Evolutionary conservation across 1,140 invertebrate species (phyloP), one percentile per base, ranked within the genome.

Genomic region (Dysdera silvatica): DNA sequence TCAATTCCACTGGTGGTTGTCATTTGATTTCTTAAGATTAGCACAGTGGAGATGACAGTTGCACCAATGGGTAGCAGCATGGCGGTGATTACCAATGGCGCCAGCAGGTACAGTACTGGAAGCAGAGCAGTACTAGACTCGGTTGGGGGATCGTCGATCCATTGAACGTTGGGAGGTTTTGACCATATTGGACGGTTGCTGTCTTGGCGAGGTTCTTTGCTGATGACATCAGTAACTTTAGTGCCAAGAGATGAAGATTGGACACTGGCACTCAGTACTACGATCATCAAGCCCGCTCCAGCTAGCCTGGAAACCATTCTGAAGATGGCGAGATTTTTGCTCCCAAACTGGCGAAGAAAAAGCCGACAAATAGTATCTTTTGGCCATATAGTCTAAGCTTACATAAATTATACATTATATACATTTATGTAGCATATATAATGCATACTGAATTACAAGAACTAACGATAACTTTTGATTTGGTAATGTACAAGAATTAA

Each of bases 1-100:
- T 4, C 18, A 37, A 3, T n/a, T 8, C 2, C 3, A 32, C 18
- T 37, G 10, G 23, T 10, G 2, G 16, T 61, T 35, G 16, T 62
- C n/a, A n/a, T n/a, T n/a, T n/a, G 43, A 33, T 18, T 20, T 16
- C 18, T 31, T 45, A 62, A 29, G 37, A 54, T 61, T 4, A 56
- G 41, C 3, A 49, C 24, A 18, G 61, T 35, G 3, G 61, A 32
- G 20, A 62, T 62, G 8, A 62, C n/a, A 2, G 52, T 55, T 8
- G 61, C 61, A 2, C 61, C 61, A 31, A 62, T 49, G 3, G 61
- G 61, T 53, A 62, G 48, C n/a, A 62, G 52, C 43, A 62, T 26
- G 7, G 61, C 61, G 6, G 61, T 62, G n/a, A 62, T 35, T 4
- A 62, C 61, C 16, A 62, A 18, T 8, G 61, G 61, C 4, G 61